Conservation (phyloP, 2,113 vertebrate genomes). For the Elephantulus edwardii region DNA sequence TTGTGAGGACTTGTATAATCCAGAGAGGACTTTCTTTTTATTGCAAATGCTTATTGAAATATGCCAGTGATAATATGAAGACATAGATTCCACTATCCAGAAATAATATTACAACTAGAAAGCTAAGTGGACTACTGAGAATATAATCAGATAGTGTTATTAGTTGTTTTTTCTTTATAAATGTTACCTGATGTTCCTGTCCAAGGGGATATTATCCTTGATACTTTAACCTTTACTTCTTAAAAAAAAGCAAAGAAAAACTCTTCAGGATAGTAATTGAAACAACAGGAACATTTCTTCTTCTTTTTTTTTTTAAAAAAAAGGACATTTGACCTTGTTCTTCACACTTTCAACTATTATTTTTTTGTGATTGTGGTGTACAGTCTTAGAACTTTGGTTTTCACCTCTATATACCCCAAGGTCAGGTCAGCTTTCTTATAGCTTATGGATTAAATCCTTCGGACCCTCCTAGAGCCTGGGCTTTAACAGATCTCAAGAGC, state of each 20-base stretch:
- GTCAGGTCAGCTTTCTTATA: slow-evolving; percentile 61
- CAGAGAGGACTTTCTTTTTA: neutral
- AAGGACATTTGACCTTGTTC: neutral
- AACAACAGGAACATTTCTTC: slow-evolving; percentile 34
- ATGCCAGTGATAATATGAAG: neutral
- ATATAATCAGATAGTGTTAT: neutral
- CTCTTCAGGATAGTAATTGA: neutral
- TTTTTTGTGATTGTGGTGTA: slow-evolving; percentile 4
- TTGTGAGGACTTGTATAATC: neutral
- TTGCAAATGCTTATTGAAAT: neutral
- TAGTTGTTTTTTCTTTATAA: neutral
- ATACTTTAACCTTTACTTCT: slow-evolving; percentile 38
- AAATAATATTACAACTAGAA: neutral
- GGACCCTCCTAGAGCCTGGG: slow-evolving; percentile 9
- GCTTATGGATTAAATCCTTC: slow-evolving; percentile 55
- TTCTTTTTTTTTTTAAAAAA: no score
- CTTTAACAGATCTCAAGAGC: slow-evolving; percentile 59
- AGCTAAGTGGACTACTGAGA: slow-evolving; percentile 36
- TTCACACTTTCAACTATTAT: slow-evolving; percentile 15
- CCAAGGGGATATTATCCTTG: neutral
- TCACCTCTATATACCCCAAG: slow-evolving; percentile 58
- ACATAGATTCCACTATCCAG: neutral
- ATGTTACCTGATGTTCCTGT: slow-evolving; percentile 8
- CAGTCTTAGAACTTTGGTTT: neutral
- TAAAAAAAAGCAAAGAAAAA: slow-evolving; percentile 41